These are phyloP conservation scores for Xerus inauris DNA, from an alignment of 2,113 vertebrate genomes.

Conservation along the genomic window DNA sequence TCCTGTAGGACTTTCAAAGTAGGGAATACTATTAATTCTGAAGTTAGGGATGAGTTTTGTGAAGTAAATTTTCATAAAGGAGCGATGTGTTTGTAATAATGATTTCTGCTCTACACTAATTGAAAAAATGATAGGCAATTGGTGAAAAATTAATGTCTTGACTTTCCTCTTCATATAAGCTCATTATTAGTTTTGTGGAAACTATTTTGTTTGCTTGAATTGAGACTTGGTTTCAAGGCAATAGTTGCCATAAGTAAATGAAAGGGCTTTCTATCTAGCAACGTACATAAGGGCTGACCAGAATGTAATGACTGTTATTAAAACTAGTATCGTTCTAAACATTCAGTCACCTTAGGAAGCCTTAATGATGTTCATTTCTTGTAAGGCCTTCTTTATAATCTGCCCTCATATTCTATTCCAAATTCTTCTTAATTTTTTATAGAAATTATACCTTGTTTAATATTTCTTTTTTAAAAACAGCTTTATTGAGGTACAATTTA, in stretches of 20 bases:
- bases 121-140: neutral
- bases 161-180: conserved; percentile 1
- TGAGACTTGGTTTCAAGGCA: conserved; percentile 27
- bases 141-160: neutral
- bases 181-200: conserved; percentile 38
- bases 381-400: neutral
- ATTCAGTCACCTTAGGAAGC: neutral
- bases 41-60: conserved; percentile 24
- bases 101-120: neutral
- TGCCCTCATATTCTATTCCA: neutral
- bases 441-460: conserved; percentile 18
- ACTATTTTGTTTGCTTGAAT: conserved; percentile 8
- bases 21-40: conserved; percentile 57
- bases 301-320: conserved; percentile 2
- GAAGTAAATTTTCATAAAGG: conserved; percentile 4
- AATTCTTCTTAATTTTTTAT: neutral
- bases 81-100: neutral
- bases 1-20: conserved; percentile 74
- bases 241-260: neutral
- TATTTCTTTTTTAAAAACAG: neutral
- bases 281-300: neutral
- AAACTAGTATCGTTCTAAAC: neutral
- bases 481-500: conserved; percentile 36
- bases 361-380: conserved; percentile 17
- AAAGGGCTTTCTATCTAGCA: neutral